Conservation (phyloP, 1,140 invertebrate genomes). For the Anastrepha obliqua region DNA sequence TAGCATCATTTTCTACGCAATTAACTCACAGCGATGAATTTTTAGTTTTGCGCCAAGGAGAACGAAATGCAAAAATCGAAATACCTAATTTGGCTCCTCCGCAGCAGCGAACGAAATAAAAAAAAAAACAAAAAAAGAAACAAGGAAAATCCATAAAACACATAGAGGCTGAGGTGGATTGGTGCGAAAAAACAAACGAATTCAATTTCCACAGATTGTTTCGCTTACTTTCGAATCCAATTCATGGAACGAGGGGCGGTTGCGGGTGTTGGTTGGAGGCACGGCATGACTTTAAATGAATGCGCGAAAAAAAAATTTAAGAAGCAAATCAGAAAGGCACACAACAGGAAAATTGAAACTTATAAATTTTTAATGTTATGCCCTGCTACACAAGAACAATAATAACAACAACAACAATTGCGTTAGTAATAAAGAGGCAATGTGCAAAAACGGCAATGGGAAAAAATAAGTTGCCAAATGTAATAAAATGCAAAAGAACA, state of each 20-base stretch:
- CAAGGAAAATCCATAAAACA: not conserved
- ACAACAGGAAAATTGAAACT: slow-evolving; percentile 48
- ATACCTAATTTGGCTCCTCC: not conserved
- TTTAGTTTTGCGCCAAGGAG: slow-evolving; percentile 25
- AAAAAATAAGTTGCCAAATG: slow-evolving; percentile 42
- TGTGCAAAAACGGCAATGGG: slow-evolving; percentile 9
- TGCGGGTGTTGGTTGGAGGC: not conserved
- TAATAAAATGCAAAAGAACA: slow-evolving; percentile 29
- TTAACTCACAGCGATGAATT: slow-evolving; percentile 26
- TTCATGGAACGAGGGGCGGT: too few species aligned
- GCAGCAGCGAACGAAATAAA: not conserved
- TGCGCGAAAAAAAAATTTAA: slow-evolving; percentile 24
- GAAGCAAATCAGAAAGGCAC: slow-evolving; percentile 41
- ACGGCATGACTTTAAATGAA: not conserved
- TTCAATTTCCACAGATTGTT: slow-evolving; percentile 47
- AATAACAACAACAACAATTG: not conserved
- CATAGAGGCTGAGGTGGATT: not conserved
- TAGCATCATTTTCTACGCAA: slow-evolving; percentile 34
- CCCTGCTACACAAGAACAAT: slow-evolving; percentile 15
- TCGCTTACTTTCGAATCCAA: not conserved
- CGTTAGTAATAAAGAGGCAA: slow-evolving; percentile 10
- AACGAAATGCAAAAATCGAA: not conserved
- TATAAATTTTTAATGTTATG: slow-evolving; percentile 52
- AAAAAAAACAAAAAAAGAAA: not conserved
- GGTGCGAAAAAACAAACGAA: slow-evolving; percentile 18